phyloP scores from a whole-genome alignment of 1,140 invertebrate species.

The Plutomurus gul region DNA sequence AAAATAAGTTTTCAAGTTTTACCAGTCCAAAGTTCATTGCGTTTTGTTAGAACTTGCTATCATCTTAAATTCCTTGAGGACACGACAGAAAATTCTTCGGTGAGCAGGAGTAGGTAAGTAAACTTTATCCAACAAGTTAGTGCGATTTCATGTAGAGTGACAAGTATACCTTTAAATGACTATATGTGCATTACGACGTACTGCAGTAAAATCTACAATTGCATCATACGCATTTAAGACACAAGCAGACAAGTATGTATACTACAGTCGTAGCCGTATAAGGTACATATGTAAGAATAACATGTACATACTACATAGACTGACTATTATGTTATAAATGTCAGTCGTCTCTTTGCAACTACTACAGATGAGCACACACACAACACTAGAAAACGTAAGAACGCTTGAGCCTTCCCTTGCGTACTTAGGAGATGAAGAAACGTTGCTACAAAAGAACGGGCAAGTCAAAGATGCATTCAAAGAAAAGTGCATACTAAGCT shows the following conservation, averaged over 20 bases:
- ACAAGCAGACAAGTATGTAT: no score
- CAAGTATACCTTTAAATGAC: background rate
- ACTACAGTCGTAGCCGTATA: no score
- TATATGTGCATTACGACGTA: no score
- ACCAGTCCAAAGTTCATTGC: background rate
- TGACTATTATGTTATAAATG: no score
- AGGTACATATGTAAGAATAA: no score
- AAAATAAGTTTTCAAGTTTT: constrained; percentile 10
- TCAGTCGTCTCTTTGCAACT: no score
- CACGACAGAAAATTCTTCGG: constrained; percentile 20
- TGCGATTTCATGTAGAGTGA: background rate
- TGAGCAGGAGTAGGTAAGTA: no score
- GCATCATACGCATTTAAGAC: no score
- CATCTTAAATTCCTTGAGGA: constrained; percentile 29
- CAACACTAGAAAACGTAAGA: no score
- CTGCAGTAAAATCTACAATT: no score
- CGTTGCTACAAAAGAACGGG: background rate
- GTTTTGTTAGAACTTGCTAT: background rate
- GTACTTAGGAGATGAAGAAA: background rate
- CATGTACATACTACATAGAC: no score
- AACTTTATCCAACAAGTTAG: constrained; percentile 29
- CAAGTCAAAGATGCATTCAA: constrained; percentile 11
- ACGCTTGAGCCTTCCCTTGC: background rate
- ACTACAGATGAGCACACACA: no score
- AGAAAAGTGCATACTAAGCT: constrained; percentile 17